Base-by-base conservation (phyloP, 2,113 vertebrate species). In the Apus apus region DNA sequence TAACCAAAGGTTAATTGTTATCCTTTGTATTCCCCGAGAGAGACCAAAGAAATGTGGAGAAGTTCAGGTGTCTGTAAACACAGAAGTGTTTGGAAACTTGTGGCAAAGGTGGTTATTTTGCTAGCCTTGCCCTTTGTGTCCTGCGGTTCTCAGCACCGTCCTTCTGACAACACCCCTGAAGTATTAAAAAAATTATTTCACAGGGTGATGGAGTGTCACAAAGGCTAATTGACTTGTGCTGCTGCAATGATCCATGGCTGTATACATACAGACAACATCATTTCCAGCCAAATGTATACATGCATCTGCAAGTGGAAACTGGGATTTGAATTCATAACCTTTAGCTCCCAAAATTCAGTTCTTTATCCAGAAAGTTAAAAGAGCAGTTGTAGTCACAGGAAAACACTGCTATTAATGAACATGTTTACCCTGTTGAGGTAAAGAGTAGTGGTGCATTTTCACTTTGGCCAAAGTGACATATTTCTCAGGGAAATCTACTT, bases 201-300 rank as follows among this genome's bases (percentile, higher is more conserved):
- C 80, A 87, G 87, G 77, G 82, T 43, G 16, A 75, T 1, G 0
- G 57, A 56, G 61, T 86, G 90, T 90, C 94, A 93, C 85, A 90
- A 75, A 97, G 90, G 87, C 95, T 98, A 97, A 97, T 95, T 97
- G 94, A 82, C 62, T 83, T 43, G 94, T 87, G 89, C 84, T 91
- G 64, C 58, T 84, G 58, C 93, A 96, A 29, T 71, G 87, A 96
- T 96, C 93, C 77, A 4, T 45, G 56, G 50, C 65, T 81, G 26
- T 48, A 50, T 45, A 73, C 51, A 81, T 27, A 92, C 92, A 94
- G 89, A n/a, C 82, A 73, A 51, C 60, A 85, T 40, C 90, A 89
- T 95, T 94, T 82, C 56, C 70, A 93, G 86, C 66, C 78, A 81
- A 81, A 86, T 15, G 21, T 67, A 76, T n/a, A 89, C 57, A 79